Evolutionary conservation across 2,797 vertebrate genomes (phyloP), one percentile per base, ranked within the genome.

Genomic region (Halcyon leucocephala): DNA sequence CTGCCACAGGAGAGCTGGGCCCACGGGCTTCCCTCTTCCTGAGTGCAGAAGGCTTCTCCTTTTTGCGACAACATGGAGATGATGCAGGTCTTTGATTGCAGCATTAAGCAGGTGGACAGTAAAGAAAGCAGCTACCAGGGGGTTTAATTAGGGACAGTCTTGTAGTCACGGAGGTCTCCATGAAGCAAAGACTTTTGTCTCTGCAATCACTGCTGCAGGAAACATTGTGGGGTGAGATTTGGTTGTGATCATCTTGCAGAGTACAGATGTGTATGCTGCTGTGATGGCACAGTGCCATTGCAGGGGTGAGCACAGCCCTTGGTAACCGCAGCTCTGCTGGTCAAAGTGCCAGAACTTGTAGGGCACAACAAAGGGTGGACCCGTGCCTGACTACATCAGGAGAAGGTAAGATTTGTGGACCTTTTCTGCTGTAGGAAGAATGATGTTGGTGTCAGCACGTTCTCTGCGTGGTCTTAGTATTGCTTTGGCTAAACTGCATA

Each of bases 261-360:
- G 49, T 12, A 6, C 31, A 28, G n/a, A 4, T 60, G 57, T 0
- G 1, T 17, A 0, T 0, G 0, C 48, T 29, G 78, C 58, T 0
- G 1, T 5, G 54, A 4, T 57, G 87, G 69, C 64, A 8, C 19
- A 1, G 87, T 15, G 67, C 64, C 71, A 1, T 4, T 5, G 31
- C 60, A 9, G 57, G 46, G 6, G 17, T 26, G 42, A 55, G 81
- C 64, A 26, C 31, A n/a, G 78, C 60, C 77, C 26, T 13, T 6
- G 39, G 31, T 57, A 25, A 31, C 37, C 8, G 69, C 77, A 31
- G 69, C 60, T 81, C 46, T 65, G 2, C 73, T 62, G 44, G 51
- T 62, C 39, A 7, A 10, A 21, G 73, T 9, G 70, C 37, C 73
- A 69, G 55, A 26, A 29, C 28, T 54, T 67, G 8, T 61, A 77